Evolutionary conservation across 2,888 invertebrate species (phyloP), one percentile per base, ranked within the genome.

Genomic region (Lutraria lutraria): DNA sequence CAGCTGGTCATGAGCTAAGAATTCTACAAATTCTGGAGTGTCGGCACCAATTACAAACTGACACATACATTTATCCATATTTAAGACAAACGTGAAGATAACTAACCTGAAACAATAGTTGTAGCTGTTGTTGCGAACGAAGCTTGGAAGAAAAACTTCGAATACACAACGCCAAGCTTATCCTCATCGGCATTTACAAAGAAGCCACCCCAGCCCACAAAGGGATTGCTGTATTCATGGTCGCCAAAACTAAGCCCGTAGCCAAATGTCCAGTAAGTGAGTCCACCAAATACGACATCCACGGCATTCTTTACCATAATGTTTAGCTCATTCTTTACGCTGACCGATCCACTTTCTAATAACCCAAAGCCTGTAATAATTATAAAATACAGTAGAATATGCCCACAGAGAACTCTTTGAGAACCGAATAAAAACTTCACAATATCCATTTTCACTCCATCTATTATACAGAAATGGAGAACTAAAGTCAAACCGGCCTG

Each of bases 121-220:
- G 95, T 95, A 0, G 95, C 94, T 6, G 95, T 95, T 0, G 95
- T 95, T 12, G 95, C 94, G 86, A 95, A 95, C 6, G 95, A 94
- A 0, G 94, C 97, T 88, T 95, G 94, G 83, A 95, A 95, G 89
- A 95, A 93, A 86, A 95, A 95, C 76, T 94, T 93, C 15, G 95
- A 93, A 80, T 93, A 95, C 2, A 93, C 91, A 88, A 92, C 92
- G 19, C 94, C 95, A 15, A 94, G 83, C 31, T 93, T 89, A 1
- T 92, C 92, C 31, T 93, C 92, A 52, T 91, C 88, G 0, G 94
- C 93, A 60, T 93, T 98, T 2, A 96, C 95, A 84, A 95, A 94
- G 90, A 95, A 96, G 81, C 93, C 87, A 0, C 95, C 95, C 92
- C 94, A 94, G 4, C 96, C 96, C 53, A 93, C 88, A 88, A 96